phyloP scores from a whole-genome alignment of 92 coral and sea anemone species.

The Actinernus sp. region DNA sequence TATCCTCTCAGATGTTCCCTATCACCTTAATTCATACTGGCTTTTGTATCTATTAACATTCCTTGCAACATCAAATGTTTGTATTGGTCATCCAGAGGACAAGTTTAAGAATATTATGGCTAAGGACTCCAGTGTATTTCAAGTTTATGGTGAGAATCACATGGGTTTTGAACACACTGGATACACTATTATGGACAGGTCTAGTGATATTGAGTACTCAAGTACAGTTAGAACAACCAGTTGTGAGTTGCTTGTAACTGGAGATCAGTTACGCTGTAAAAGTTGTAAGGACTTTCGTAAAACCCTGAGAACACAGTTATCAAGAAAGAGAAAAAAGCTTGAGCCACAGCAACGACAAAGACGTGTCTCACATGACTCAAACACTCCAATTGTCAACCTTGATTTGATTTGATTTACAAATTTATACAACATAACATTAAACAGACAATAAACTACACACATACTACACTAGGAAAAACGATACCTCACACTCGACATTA shows the following conservation, averaged over 20 bases:
- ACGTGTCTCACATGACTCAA: constrained; percentile 4
- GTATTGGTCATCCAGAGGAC: constrained; percentile 9
- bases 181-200: background rate
- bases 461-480: no score
- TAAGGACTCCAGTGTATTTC: no score
- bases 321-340: background rate
- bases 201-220: background rate
- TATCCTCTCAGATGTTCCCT: no score
- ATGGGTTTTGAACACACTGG: background rate
- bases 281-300: background rate
- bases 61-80: constrained; percentile 7
- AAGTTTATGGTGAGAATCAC: no score
- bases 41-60: background rate
- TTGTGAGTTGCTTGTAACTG: background rate
- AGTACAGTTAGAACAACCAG: background rate
- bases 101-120: no score
- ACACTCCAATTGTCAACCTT: background rate
- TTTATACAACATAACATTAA: no score
- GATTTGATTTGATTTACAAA: no score
- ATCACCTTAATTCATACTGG: no score
- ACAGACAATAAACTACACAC: no score
- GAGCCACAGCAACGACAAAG: background rate
- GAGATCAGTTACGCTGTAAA: background rate
- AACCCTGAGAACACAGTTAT: background rate
- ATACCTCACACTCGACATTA: no score